Evolutionary conservation across 1,140 invertebrate species (phyloP), one percentile per base, ranked within the genome.

Genomic region (Potamilus streckersoni): DNA sequence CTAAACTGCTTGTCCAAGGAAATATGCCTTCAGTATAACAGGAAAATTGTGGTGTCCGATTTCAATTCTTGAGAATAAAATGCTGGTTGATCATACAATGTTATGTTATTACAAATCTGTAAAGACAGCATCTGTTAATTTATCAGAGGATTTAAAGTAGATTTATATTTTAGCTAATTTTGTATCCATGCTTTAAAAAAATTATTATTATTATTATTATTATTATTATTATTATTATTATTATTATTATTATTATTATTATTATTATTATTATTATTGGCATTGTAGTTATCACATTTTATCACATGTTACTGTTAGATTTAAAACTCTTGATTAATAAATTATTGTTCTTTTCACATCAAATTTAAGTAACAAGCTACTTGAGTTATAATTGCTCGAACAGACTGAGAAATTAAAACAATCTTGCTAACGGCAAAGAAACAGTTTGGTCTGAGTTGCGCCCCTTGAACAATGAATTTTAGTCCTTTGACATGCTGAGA

Each of bases 1-100:
- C 90, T 95, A 94, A 69, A 90, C 91, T 2, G 92, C 92, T 88
- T 95, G 94, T 0, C 91, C 93, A 69, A 92, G 80, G 66, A 95
- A 91, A 84, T 92, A 93, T 0, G 91, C 89, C 64, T 91, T 83
- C 57, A 95, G 91, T 0, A 93, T 81, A 14, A 90, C 86, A 20
- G 94, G 93, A 79, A 95, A 93, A 89, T 95, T 95, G 38, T 92
- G 92, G 19, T 94, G 91, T 12, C 89, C 88, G 71, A 93, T 89
- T 78, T 92, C 89, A 20, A 93, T 84, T 62, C 93, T 93, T 82
- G 69, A 83, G 82, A 68, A 62, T 2, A 66, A 20, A 58, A 59
- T 11, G n/a, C 0, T 31, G 66, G 27, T 56, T n/a, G 6, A 55
- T 49, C 15, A 73, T 49, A 65, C n/a, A 64, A 0, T 64, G 20